These are phyloP conservation scores for Falco punctatus DNA, from an alignment of 2,113 vertebrate genomes.

Conservation along the genomic window DNA sequence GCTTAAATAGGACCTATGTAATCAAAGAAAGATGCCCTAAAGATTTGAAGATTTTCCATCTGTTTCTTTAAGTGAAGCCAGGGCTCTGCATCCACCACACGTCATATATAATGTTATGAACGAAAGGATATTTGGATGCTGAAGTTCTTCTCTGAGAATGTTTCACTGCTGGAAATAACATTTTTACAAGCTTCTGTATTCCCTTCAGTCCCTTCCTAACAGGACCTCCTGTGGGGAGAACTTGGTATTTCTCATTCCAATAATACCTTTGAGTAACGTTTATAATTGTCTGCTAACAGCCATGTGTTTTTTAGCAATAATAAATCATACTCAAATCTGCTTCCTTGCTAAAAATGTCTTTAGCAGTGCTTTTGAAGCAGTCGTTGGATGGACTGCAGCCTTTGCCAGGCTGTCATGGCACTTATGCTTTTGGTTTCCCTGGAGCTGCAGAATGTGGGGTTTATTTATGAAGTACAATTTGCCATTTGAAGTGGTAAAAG, in stretches of 20 bases:
- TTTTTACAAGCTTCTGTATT: constrained; percentile 68
- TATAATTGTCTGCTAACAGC: constrained; percentile 36
- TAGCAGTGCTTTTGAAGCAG: background rate
- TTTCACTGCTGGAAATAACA: constrained; percentile 59
- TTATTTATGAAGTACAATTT: background rate
- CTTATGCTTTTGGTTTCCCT: background rate
- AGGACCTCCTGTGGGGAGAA: constrained; percentile 50
- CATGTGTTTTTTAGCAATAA: constrained; percentile 49
- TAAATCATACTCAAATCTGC: background rate
- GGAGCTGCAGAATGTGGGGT: background rate
- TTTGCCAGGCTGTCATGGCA: background rate
- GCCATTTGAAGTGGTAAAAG: background rate
- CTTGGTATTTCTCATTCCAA: constrained; percentile 35
- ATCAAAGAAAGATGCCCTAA: background rate
- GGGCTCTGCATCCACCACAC: background rate
- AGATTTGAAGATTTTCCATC: background rate
- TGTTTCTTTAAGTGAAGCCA: constrained; percentile 2
- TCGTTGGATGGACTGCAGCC: background rate
- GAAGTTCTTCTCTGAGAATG: background rate
- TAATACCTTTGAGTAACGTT: constrained; percentile 40
- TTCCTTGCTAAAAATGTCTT: constrained; percentile 19
- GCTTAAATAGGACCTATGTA: background rate
- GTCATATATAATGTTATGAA: background rate
- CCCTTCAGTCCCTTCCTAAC: constrained; percentile 34
- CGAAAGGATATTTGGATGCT: constrained; percentile 23